Base-by-base conservation (phyloP, 2,113 vertebrate species). In the Cichladusa arquata region DNA sequence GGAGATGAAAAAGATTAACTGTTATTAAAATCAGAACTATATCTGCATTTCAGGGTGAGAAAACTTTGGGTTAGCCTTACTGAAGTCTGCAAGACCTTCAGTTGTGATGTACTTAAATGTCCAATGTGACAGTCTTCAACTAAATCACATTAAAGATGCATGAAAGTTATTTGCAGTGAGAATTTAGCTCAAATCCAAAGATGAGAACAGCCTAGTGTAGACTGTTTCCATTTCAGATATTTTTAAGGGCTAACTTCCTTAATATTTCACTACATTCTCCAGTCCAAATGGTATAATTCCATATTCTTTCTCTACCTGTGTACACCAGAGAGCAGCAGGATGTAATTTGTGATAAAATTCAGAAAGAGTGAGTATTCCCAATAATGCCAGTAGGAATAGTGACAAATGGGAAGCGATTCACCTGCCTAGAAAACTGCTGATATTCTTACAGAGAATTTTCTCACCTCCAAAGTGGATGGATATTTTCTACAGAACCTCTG, bases 11-110 rank as follows among this genome's bases (percentile, higher is more conserved):
- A 88, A 94, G 81, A 95, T 94, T 95, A 94, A 93, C 71, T 88
- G 71, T 88, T 95, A 84, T 80, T 95, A 96, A 96, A 97, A 78
- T 82, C 71, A 94, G 42, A 95, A 80, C 83, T 91, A 18, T 50
- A n/a, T 91, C 84, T 84, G 58, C 60, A 40, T 93, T 94, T 77
- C 79, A 62, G 62, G 44, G 70, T 94, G 66, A 93, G 62, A 80
- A 81, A 92, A 89, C 90, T 92, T 79, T 92, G 81, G 74, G 64
- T 94, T 94, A 73, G 26, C 47, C 28, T 82, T 94, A 53, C 73
- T 70, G 47, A 78, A 61, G 38, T 47, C 64, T 78, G 54, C 73
- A 86, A 86, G 84, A 61, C 84, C 54, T 86, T 91, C 58, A 60
- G 0, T 74, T 86, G 58, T 79, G 81, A 86, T 88, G 50, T 82